phyloP scores from a whole-genome alignment of 2,797 vertebrate genomes.

The Pseudocheirus occidentalis region DNA sequence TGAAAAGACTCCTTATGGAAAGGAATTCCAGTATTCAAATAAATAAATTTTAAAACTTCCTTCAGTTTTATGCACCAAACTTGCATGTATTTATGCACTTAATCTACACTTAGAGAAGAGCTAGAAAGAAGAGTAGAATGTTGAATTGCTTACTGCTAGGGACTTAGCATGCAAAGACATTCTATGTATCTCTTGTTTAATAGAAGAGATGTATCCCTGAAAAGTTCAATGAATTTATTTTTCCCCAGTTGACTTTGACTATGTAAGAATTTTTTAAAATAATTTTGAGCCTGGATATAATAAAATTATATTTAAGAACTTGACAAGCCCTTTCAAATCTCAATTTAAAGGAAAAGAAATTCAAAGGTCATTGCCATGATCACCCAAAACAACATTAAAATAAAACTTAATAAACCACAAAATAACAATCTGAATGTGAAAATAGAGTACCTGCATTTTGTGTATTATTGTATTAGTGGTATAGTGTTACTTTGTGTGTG shows the following conservation, averaged over 20 bases:
- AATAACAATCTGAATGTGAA: not conserved
- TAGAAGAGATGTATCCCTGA: not conserved
- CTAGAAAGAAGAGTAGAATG: not conserved
- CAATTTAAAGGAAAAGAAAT: not conserved
- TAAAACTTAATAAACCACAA: conserved; percentile 1
- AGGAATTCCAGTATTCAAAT: not conserved
- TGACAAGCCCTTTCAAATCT: conserved; percentile 9
- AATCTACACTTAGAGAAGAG: not conserved
- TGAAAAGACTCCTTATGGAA: not conserved
- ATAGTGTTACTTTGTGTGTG: not conserved
- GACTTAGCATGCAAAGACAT: not conserved
- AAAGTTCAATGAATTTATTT: not conserved
- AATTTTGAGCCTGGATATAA: not conserved
- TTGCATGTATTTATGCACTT: not conserved
- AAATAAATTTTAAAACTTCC: not conserved
- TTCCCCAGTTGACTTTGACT: not conserved
- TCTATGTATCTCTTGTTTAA: not conserved
- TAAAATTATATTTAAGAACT: conserved; percentile 15
- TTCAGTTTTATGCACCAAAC: not conserved
- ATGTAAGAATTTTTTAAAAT: not conserved
- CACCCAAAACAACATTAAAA: not conserved
- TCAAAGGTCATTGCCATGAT: not conserved
- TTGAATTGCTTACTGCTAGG: not conserved
- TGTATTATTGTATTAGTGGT: not conserved
- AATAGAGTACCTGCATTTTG: too few relatives aligned